Evolutionary conservation across 64 coral and sea anemone genomes (phyloP).

Genomic region (Astreopora myriophthalma): DNA sequence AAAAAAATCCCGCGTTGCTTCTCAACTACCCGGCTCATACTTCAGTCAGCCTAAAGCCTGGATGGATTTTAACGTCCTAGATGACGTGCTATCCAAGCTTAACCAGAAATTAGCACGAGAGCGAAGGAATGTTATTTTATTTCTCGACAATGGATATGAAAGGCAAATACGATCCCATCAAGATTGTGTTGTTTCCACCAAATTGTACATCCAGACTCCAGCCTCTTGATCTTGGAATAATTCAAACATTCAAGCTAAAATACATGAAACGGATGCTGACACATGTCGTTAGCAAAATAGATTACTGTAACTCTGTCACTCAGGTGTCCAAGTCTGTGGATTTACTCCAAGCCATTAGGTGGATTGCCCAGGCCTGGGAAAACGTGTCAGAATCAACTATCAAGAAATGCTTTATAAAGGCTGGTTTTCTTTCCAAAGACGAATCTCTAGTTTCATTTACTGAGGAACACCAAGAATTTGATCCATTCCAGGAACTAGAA

Average conservation of each 20-base stretch:
- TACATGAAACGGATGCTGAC: not conserved
- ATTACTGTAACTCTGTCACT: no score
- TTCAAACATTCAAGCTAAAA: not conserved
- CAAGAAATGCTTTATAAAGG: not conserved
- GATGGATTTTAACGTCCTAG: conserved; percentile 33
- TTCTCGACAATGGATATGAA: not conserved
- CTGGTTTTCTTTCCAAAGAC: no score
- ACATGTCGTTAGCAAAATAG: no score
- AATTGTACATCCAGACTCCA: conserved; percentile 15
- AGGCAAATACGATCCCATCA: not conserved
- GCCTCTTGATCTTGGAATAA: conserved; percentile 8
- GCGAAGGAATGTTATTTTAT: not conserved
- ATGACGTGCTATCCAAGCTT: not conserved
- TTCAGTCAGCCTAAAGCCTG: conserved; percentile 41
- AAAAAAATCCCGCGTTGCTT: not conserved
- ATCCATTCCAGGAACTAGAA: no score
- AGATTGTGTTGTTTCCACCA: conserved; percentile 29
- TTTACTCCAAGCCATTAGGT: not conserved
- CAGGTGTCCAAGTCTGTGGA: not conserved
- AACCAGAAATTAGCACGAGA: conserved; percentile 11
- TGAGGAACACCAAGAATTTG: no score
- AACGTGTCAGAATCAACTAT: no score
- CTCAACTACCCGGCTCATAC: conserved; percentile 26
- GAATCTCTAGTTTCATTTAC: no score
- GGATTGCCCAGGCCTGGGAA: no score